A percentile compares a stretch with the other conserved stretches of the same genome.
Conservation (phyloP, 2,113 vertebrate genomes). For the Dendrocopos noguchii region DNA sequence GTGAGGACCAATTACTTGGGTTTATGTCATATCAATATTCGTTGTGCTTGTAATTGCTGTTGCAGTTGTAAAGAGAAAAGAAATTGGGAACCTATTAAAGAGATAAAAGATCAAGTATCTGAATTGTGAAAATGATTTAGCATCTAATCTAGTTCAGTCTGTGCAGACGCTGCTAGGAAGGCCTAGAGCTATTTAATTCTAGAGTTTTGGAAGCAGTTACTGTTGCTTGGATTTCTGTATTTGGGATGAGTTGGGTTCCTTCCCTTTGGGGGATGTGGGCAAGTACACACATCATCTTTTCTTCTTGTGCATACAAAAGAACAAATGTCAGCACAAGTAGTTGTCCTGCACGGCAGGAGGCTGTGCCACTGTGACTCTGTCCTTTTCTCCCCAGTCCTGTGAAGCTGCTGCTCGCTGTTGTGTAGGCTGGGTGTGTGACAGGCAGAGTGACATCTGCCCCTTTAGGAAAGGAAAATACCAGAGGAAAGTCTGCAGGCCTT, state of each 20-base stretch:
- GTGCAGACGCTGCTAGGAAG: constrained; percentile 22
- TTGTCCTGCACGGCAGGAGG: background rate
- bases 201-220: background rate
- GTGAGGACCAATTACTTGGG: background rate
- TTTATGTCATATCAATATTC: constrained; percentile 21
- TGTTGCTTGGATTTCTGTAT: background rate
- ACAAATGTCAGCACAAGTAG: background rate
- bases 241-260: background rate
- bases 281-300: background rate
- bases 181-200: background rate
- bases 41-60: constrained; percentile 23
- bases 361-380: background rate
- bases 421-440: background rate
- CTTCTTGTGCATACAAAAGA: background rate
- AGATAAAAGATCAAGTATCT: constrained; percentile 32
- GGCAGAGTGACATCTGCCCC: background rate
- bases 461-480: background rate
- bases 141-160: constrained; percentile 24
- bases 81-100: constrained; percentile 13
- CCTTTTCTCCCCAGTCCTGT: background rate
- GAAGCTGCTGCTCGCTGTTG: background rate
- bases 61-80: background rate
- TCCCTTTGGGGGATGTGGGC: background rate
- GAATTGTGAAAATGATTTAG: constrained; percentile 48
- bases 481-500: constrained; percentile 22